Percentiles rank a stretch among this genome's conserved stretches.
phyloP scores from a whole-genome alignment of 1,140 invertebrate species.

The Polypedilum vanderplanki region DNA sequence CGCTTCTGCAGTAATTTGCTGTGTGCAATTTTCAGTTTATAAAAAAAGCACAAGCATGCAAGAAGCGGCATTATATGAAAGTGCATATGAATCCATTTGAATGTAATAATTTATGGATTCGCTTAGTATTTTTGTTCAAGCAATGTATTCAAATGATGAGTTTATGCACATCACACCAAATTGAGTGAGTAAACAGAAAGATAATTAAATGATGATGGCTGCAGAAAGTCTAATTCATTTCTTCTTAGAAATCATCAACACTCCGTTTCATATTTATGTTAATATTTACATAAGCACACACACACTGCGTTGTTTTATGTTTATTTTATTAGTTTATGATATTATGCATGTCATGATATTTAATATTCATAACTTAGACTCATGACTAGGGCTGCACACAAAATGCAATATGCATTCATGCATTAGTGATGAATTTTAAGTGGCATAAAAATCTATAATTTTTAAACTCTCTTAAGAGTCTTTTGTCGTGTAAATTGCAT shows the following conservation, averaged over 20 bases:
- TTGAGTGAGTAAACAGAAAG: slow-evolving; percentile 12
- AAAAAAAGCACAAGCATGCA: slow-evolving; percentile 6
- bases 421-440: too few species aligned
- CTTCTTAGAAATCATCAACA: background rate
- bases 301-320: background rate
- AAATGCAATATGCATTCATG: too few species aligned
- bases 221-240: background rate
- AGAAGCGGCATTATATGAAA: background rate
- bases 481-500: too few species aligned
- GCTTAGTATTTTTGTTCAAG: background rate
- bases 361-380: background rate
- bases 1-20: background rate
- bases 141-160: background rate
- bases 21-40: background rate
- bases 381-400: too few species aligned
- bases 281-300: background rate
- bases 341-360: slow-evolving; percentile 19
- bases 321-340: background rate
- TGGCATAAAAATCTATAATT: too few species aligned
- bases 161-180: slow-evolving; percentile 12
- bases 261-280: background rate
- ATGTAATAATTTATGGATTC: background rate
- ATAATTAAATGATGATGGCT: slow-evolving; percentile 7
- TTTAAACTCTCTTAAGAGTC: too few species aligned
- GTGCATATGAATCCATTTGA: background rate